Percentiles rank a stretch among this genome's conserved stretches.
Evolutionary conservation across 1,140 invertebrate genomes (phyloP).

Genomic region (Gerris buenoi): DNA sequence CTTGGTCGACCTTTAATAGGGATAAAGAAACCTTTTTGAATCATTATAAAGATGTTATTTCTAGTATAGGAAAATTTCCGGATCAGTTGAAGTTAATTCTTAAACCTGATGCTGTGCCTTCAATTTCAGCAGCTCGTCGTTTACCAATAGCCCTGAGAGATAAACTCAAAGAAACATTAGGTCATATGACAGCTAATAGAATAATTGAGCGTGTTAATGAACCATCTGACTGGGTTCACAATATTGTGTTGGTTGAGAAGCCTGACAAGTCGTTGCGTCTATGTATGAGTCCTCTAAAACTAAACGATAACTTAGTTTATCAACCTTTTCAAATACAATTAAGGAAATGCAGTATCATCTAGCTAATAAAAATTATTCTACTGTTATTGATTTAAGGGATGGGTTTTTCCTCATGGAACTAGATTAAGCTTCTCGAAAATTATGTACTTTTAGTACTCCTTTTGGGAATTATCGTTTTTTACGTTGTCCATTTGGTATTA

Average conservation of each 20-base stretch:
- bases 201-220: constrained; percentile 25
- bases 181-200: constrained; percentile 18
- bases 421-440: constrained; percentile 4
- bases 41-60: constrained; percentile 9
- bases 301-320: constrained; percentile 22
- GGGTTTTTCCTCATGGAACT: not conserved
- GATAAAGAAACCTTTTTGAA: not conserved
- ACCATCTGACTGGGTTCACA: constrained; percentile 29
- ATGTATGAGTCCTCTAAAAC: constrained; percentile 28
- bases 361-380: constrained; percentile 5
- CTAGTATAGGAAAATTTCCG: constrained; percentile 6
- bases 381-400: constrained; percentile 3
- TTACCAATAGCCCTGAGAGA: constrained; percentile 18
- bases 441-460: constrained; percentile 5
- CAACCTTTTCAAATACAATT: constrained; percentile 1
- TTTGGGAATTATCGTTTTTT: constrained; percentile 12
- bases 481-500: constrained; percentile 15
- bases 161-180: constrained; percentile 22
- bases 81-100: constrained; percentile 4
- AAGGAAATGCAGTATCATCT: constrained; percentile 1
- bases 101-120: constrained; percentile 9
- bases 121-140: constrained; percentile 16
- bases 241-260: constrained; percentile 29
- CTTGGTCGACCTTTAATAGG: no score
- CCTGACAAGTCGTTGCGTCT: constrained; percentile 26